Conservation (phyloP, 2,113 vertebrate genomes). For the Saimiri boliviensis region DNA sequence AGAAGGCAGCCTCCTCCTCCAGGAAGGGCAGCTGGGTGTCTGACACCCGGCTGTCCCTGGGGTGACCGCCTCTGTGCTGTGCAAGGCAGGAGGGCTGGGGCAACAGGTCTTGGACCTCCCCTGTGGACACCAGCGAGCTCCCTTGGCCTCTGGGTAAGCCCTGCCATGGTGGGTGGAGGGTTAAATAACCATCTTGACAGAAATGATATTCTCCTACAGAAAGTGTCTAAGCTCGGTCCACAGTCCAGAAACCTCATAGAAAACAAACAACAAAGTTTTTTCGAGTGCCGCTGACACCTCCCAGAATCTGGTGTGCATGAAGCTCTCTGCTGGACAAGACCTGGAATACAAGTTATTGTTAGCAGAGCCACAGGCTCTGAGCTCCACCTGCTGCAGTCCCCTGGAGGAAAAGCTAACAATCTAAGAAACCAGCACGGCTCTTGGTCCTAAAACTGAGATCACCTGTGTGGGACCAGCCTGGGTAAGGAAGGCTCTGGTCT, state of each 20-base stretch:
- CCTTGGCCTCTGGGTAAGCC: not conserved
- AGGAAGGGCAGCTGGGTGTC: not conserved
- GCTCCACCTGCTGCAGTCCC: slow-evolving; percentile 13
- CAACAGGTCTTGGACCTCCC: not conserved
- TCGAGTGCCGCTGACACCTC: slow-evolving; percentile 49
- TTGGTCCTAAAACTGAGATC: slow-evolving; percentile 74
- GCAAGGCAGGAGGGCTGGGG: not conserved
- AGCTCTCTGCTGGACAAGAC: slow-evolving; percentile 18
- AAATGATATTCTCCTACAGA: slow-evolving; percentile 56
- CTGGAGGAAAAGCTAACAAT: slow-evolving; percentile 49
- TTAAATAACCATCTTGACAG: slow-evolving; percentile 40
- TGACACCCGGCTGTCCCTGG: not conserved
- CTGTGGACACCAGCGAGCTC: not conserved
- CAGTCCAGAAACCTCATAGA: slow-evolving; percentile 63
- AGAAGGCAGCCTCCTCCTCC: slow-evolving; percentile 33
- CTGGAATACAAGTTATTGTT: not conserved
- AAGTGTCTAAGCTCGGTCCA: slow-evolving; percentile 68
- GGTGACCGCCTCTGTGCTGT: not conserved
- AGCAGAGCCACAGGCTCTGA: not conserved
- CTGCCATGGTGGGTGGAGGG: not conserved
- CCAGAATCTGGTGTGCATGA: not conserved
- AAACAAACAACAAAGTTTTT: not conserved
- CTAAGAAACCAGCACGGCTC: slow-evolving; percentile 55
- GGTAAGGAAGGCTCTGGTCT: slow-evolving; percentile 17
- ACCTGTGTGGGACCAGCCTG: not conserved